Evolutionary conservation across 2,888 invertebrate species (phyloP).

Genomic region (Drepana falcataria): DNA sequence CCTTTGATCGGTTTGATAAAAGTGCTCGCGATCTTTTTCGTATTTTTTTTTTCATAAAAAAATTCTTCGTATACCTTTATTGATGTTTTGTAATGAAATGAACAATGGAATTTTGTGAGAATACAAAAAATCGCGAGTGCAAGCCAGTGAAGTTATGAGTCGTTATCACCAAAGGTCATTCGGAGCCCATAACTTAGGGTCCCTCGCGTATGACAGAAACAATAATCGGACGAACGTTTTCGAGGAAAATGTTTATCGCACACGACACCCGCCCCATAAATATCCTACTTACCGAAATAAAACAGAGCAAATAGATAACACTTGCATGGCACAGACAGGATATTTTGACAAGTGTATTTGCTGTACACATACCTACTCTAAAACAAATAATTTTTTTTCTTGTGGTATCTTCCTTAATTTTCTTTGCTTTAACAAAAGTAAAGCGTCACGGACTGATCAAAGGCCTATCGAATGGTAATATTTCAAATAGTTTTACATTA

Average conservation of each 20-base stretch:
- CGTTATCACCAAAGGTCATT: constrained; percentile 56
- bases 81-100: constrained; percentile 46
- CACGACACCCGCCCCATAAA: constrained; percentile 71
- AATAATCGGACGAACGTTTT: constrained; percentile 66
- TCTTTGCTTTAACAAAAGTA: too few relatives aligned
- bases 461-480: too few relatives aligned
- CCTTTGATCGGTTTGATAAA: constrained; percentile 78
- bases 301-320: constrained; percentile 68
- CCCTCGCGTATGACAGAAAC: constrained; percentile 65
- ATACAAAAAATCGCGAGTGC: constrained; percentile 3
- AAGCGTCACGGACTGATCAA: too few relatives aligned
- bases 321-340: constrained; percentile 31
- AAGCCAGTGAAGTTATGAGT: not conserved
- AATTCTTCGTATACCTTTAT: constrained; percentile 53
- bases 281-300: constrained; percentile 59
- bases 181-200: constrained; percentile 58
- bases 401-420: too few relatives aligned
- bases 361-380: constrained; percentile 2
- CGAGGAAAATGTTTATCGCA: constrained; percentile 72
- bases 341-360: constrained; percentile 45
- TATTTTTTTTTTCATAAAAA: constrained; percentile 52
- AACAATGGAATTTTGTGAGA: constrained; percentile 36
- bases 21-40: constrained; percentile 61
- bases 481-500: too few relatives aligned
- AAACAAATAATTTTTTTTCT: too few relatives aligned